Evolutionary conservation across 2,888 invertebrate species (phyloP).

Genomic region (Coremacera marginata): DNA sequence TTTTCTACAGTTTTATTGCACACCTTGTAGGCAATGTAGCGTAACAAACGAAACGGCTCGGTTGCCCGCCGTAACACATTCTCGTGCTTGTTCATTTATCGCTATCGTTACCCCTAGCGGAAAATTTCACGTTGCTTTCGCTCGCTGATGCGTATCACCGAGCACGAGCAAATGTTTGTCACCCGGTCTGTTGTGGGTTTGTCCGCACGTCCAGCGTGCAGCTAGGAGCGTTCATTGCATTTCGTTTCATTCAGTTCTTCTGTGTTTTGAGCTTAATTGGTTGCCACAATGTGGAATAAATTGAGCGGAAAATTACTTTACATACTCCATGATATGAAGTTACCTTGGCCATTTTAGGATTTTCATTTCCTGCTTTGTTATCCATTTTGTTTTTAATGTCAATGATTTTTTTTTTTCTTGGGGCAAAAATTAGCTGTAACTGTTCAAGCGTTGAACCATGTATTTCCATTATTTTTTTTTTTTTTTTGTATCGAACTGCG

Average conservation of each 20-base stretch:
- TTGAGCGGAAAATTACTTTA: constrained; percentile 70
- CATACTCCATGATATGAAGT: not conserved
- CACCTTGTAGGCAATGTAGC: constrained; percentile 38
- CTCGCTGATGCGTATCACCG: constrained; percentile 41
- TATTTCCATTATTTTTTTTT: no score
- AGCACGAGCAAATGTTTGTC: not conserved
- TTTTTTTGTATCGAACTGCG: no score
- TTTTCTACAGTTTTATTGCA: not conserved
- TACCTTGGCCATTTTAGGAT: no score
- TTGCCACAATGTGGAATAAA: constrained; percentile 69
- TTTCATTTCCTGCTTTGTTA: no score
- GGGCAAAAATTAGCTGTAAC: no score
- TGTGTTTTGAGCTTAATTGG: constrained; percentile 65
- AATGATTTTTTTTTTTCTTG: no score
- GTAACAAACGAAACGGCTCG: constrained; percentile 25
- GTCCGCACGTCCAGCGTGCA: not conserved
- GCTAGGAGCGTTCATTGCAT: not conserved
- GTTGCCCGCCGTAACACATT: constrained; percentile 50
- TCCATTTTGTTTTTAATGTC: no score
- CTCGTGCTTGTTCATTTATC: constrained; percentile 50
- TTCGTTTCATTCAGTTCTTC: constrained; percentile 13
- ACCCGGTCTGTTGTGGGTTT: no score
- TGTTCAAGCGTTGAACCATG: no score
- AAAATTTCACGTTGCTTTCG: constrained; percentile 38
- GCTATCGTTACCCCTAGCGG: constrained; percentile 40